Evolutionary conservation across 2,113 vertebrate genomes (phyloP), one percentile per base, ranked within the genome.

Genomic region (Sylvia atricapilla): DNA sequence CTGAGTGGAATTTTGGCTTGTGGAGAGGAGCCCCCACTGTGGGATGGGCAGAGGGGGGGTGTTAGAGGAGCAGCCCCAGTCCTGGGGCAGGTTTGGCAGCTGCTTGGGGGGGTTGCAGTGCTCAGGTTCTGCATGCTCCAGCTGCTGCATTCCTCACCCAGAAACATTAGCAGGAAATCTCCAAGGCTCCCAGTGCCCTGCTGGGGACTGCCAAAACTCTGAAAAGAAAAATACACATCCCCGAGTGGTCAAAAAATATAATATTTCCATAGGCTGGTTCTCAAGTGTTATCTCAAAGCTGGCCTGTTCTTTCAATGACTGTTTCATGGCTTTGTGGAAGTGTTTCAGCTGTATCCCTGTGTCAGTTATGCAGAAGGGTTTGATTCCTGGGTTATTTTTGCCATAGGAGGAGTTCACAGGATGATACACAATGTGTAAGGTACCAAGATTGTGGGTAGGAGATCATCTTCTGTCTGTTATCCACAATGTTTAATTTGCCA

Each of bases 181-280:
- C 62, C 17, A 44, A 44, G 58, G 44, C 31, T 53, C 5, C 2
- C n/a, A 21, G 47, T 23, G 55, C 28, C 46, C 39, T 77, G 80
- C 11, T 6, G 0, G 2, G 39, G 47, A 43, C 63, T 31, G 25
- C 37, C 64, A 89, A 55, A 80, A 28, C 73, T 73, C 28, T 58
- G 46, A 53, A 35, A 37, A 69, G 33, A 43, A 62, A 87, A 89
- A 84, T n/a, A 43, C 14, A n/a, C 10, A 30, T 43, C 37, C 22
- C 20, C 2, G n/a, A 86, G 10, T 0, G 1, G 14, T 79, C 55
- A 78, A n/a, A 67, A 69, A 21, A 2, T 4, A 20, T 0, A 16
- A 16, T 15, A 15, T 37, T 79, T 80, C 24, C 46, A 30, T 10
- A 74, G 21, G 10, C 18, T 76, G 30, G 17, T 74, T 80, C 76